Evolutionary conservation across 2,113 vertebrate species (phyloP).

Genomic region (Brachypteracias leptosomus): DNA sequence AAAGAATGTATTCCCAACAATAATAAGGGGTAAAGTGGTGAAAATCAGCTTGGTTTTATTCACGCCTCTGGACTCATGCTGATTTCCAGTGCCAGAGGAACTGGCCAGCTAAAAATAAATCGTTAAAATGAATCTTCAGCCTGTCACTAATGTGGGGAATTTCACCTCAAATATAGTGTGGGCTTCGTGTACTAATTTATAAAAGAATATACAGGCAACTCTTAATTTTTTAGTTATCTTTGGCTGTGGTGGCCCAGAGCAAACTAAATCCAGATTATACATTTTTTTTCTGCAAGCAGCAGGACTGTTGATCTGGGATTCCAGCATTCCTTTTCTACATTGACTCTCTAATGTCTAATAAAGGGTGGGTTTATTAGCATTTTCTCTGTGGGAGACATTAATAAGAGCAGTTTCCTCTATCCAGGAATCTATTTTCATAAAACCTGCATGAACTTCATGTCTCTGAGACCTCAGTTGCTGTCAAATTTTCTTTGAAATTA

Average conservation of each 20-base stretch:
- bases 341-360: background rate
- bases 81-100: background rate
- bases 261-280: background rate
- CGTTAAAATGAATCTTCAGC: background rate
- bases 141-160: background rate
- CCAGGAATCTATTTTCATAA: slow-evolving; percentile 22
- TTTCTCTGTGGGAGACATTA: slow-evolving; percentile 18
- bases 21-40: background rate
- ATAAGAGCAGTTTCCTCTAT: background rate
- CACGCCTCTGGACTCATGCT: background rate
- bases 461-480: background rate
- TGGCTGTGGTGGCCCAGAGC: background rate
- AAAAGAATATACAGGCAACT: background rate
- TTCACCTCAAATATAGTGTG: background rate
- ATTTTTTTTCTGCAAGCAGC: background rate
- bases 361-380: slow-evolving; percentile 19
- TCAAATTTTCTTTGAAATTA: slow-evolving; percentile 17
- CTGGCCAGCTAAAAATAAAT: background rate
- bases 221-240: background rate
- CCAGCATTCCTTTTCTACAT: background rate
- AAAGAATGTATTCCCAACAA: background rate
- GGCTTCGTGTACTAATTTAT: background rate
- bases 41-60: slow-evolving; percentile 10
- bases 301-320: background rate
- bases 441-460: background rate